These are phyloP conservation scores for Synanthedon myopaeformis DNA, from an alignment of 2,888 invertebrate species.

Conservation along the genomic window DNA sequence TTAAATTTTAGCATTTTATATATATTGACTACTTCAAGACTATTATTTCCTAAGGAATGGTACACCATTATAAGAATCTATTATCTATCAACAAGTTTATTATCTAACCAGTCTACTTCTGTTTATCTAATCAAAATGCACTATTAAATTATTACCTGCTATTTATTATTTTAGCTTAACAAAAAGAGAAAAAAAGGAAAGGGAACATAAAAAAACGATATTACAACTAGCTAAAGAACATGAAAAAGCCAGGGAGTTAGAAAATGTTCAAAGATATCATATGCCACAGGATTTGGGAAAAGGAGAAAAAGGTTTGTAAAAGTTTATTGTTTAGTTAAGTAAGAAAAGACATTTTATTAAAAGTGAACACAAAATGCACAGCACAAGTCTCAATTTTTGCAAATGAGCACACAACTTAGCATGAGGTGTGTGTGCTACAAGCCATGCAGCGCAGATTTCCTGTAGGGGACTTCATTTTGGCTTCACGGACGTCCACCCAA, in stretches of 20 bases:
- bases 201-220: conserved; percentile 91
- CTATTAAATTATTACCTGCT: background rate
- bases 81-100: background rate
- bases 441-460: too few relatives aligned
- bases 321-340: too few relatives aligned
- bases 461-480: too few relatives aligned
- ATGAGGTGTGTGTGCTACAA: too few relatives aligned
- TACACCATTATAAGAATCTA: background rate
- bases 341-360: too few relatives aligned
- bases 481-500: too few relatives aligned
- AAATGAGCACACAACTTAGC: too few relatives aligned
- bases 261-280: conserved; percentile 92
- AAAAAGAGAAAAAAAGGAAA: conserved; percentile 83
- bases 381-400: too few relatives aligned
- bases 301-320: conserved; percentile 68
- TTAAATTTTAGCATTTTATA: too few relatives aligned
- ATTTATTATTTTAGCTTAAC: conserved; percentile 76
- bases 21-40: too few relatives aligned
- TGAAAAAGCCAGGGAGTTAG: conserved; percentile 92
- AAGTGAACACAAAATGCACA: too few relatives aligned
- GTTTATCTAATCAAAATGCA: background rate
- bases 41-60: background rate
- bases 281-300: conserved; percentile 93
- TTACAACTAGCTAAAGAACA: conserved; percentile 94
- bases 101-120: conserved; percentile 1